Percentiles rank a stretch among this genome's conserved stretches.
These are phyloP conservation scores for Balaeniceps rex DNA, from an alignment of 2,113 vertebrate genomes.

Conservation along the genomic window DNA sequence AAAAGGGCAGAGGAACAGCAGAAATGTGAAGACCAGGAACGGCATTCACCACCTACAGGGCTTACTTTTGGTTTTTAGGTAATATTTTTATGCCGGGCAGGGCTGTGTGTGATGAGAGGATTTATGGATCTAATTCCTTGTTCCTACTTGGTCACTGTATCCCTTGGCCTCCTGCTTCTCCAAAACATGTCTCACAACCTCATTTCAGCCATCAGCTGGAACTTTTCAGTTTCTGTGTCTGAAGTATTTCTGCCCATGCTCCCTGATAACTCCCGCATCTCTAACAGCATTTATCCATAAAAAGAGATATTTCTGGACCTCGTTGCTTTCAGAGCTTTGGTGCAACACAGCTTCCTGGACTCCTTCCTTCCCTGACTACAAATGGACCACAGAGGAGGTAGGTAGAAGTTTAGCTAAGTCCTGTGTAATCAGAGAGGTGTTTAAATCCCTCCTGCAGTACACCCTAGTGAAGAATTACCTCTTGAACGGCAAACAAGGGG, in stretches of 20 bases:
- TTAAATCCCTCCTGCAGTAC: neutral
- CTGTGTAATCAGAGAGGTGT: neutral
- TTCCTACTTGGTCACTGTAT: neutral
- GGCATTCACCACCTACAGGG: neutral
- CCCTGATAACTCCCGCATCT: neutral
- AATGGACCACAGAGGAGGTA: neutral
- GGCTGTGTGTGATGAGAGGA: neutral
- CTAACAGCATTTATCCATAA: neutral
- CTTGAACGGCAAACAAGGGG: neutral
- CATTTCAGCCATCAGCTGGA: neutral
- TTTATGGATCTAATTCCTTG: constrained; percentile 1
- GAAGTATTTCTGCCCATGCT: neutral
- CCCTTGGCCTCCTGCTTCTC: neutral
- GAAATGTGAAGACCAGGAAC: neutral
- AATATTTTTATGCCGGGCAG: neutral
- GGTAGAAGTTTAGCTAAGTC: neutral
- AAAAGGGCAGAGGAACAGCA: constrained; percentile 29
- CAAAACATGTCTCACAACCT: neutral
- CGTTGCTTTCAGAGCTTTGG: neutral
- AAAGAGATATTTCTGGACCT: neutral
- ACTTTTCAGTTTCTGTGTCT: neutral
- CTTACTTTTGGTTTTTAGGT: neutral
- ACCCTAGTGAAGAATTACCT: neutral
- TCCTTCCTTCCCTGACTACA: neutral
- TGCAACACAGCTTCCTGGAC: neutral